Evolutionary conservation across 2,797 vertebrate genomes (phyloP), one percentile per base, ranked within the genome.

Genomic region (Novumbra hubbsi): DNA sequence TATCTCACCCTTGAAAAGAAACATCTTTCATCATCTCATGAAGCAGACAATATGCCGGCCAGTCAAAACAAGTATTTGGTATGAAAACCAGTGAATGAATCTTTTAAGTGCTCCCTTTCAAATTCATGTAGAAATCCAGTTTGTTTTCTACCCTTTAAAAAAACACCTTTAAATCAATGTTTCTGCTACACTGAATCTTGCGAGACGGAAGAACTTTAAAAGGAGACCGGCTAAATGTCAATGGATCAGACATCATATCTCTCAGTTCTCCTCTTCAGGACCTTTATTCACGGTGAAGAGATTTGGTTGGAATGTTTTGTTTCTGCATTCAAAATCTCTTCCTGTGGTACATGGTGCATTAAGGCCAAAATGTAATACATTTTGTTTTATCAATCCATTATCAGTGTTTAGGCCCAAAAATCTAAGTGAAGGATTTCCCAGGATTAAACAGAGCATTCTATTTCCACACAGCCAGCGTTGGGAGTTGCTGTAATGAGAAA

Each of bases 151-250:
- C 34, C 38, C 11, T 67, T 5, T 67, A 38, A 67, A 34, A 11
- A 4, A 19, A 19, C 19, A 9, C 12, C 64, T n/a, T 41, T 32
- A n/a, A 41, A 67, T 41, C 64, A 67, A 67, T 67, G 64, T 67
- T 67, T 67, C 6, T 66, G 64, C 64, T 19, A 34, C 30, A 32
- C 15, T 67, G 64, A 67, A 67, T n/a, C 34, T 67, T n/a, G 30
- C 17, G 32, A 67, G 34, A 55, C 52, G 11, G 41, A 64, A 27
- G 64, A 67, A 67, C 64, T 41, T 67, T 41, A 41, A 67, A 41
- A 41, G 28, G 28, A 24, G 14, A 57, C 55, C 7, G 8, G 28
- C 14, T 64, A 5, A 64, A 64, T 64, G 62, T 64, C 24, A 64
- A 64, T 27, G 14, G 28, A 17, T 64, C 27, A 16, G 27, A 27